phyloP scores from a whole-genome alignment of 2,797 vertebrate genomes.

The Percopsis omiscomaycus region DNA sequence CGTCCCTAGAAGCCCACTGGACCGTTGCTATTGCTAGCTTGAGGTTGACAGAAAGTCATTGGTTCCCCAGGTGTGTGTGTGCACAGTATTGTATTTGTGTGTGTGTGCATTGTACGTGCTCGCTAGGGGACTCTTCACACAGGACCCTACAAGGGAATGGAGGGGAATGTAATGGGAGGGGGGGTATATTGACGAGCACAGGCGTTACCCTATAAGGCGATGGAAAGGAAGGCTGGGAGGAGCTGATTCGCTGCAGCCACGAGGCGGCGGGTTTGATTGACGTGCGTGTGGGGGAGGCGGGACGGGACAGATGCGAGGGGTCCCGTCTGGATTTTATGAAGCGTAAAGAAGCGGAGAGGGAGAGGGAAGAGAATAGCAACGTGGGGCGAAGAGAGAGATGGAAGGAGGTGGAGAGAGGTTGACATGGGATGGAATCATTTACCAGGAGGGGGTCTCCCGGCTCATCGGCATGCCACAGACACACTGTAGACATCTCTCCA shows the following conservation, averaged over 20 bases:
- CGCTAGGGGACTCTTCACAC: slow-evolving; percentile 25
- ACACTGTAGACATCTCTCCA: slow-evolving; percentile 58
- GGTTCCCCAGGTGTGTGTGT: slow-evolving; percentile 34
- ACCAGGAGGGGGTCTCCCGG: slow-evolving; percentile 72
- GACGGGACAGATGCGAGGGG: slow-evolving; percentile 62
- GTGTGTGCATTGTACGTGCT: neutral
- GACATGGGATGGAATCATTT: slow-evolving; percentile 71
- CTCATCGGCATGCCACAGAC: slow-evolving; percentile 66
- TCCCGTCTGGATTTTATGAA: slow-evolving; percentile 79
- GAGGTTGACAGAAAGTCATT: slow-evolving; percentile 40
- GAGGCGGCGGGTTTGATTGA: slow-evolving; percentile 68
- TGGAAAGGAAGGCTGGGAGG: slow-evolving; percentile 44
- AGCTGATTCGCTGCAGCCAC: slow-evolving; percentile 59
- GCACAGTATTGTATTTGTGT: neutral
- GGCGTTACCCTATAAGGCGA: slow-evolving; percentile 73
- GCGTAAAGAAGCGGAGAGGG: slow-evolving; percentile 70
- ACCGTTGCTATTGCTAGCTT: slow-evolving; percentile 30
- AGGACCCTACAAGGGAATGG: slow-evolving; percentile 53
- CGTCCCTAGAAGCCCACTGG: slow-evolving; percentile 24
- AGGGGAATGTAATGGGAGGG: slow-evolving; percentile 42
- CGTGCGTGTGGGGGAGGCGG: slow-evolving; percentile 44
- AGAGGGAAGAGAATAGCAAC: slow-evolving; percentile 65
- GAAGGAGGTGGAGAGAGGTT: slow-evolving; percentile 45
- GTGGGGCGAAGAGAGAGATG: slow-evolving; percentile 46
- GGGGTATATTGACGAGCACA: slow-evolving; percentile 62